Conservation (phyloP, 2,113 vertebrate species). For the Gallinago jamesoni region DNA sequence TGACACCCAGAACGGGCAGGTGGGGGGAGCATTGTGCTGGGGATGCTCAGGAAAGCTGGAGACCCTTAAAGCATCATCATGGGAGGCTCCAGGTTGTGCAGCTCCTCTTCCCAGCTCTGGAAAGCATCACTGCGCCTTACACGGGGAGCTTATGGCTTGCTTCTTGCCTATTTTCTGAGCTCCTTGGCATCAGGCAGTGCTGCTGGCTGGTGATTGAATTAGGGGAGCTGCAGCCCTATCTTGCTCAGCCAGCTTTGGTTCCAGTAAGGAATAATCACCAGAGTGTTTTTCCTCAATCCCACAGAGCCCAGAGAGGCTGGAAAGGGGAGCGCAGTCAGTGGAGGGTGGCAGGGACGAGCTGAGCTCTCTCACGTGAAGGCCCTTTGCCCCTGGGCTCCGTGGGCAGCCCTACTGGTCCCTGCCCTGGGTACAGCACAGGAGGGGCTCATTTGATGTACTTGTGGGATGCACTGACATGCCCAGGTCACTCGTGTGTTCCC, state of each 20-base stretch:
- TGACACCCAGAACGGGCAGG: fast-evolving
- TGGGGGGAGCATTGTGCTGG: neutral
- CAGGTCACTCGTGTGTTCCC: neutral
- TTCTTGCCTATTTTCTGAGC: neutral
- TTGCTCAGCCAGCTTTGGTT: neutral
- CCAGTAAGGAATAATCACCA: neutral
- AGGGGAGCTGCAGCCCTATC: constrained; percentile 6
- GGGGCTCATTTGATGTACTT: fast-evolving
- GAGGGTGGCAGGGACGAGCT: neutral
- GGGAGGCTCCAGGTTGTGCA: neutral
- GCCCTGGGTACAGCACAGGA: fast-evolving
- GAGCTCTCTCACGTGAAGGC: neutral
- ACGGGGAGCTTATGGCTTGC: neutral
- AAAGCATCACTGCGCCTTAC: neutral
- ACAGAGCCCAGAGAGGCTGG: neutral
- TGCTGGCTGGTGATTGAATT: neutral
- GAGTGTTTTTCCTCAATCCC: neutral
- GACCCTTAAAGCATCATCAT: neutral
- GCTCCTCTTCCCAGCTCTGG: neutral
- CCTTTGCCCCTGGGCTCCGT: fast-evolving
- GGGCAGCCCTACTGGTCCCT: neutral
- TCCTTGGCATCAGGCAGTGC: neutral
- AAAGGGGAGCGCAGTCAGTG: neutral
- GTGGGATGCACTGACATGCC: neutral
- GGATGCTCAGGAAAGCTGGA: neutral